These are phyloP conservation scores for Macquaria australasica DNA, from an alignment of 2,113 vertebrate species.

Conservation along the genomic window DNA sequence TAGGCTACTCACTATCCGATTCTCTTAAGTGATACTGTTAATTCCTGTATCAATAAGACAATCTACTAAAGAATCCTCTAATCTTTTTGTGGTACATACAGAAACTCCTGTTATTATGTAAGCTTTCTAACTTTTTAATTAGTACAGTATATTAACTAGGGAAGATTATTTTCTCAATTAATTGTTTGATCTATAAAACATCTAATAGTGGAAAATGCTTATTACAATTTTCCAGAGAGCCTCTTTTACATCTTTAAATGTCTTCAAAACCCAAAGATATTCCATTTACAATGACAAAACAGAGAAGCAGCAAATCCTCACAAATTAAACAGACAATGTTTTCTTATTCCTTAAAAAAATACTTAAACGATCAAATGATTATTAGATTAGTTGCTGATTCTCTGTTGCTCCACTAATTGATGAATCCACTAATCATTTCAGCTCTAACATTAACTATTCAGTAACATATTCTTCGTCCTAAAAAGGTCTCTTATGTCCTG, in stretches of 20 bases:
- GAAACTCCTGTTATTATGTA: neutral
- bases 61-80: neutral
- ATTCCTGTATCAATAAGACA: neutral
- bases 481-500: neutral
- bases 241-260: no score
- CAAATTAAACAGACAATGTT: neutral
- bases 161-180: neutral
- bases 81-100: neutral
- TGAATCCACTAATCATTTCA: neutral
- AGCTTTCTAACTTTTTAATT: neutral
- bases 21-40: neutral
- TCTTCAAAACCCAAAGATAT: neutral
- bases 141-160: neutral
- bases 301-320: neutral
- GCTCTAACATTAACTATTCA: neutral
- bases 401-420: neutral
- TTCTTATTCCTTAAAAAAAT: neutral
- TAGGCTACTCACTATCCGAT: neutral
- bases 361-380: neutral
- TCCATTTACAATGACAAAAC: neutral
- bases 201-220: neutral
- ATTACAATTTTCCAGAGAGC: neutral
- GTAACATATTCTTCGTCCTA: neutral
- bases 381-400: neutral
- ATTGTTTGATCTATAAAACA: neutral